These are phyloP conservation scores for Agelaius phoeniceus DNA, from an alignment of 2,113 vertebrate species.

Conservation along the genomic window DNA sequence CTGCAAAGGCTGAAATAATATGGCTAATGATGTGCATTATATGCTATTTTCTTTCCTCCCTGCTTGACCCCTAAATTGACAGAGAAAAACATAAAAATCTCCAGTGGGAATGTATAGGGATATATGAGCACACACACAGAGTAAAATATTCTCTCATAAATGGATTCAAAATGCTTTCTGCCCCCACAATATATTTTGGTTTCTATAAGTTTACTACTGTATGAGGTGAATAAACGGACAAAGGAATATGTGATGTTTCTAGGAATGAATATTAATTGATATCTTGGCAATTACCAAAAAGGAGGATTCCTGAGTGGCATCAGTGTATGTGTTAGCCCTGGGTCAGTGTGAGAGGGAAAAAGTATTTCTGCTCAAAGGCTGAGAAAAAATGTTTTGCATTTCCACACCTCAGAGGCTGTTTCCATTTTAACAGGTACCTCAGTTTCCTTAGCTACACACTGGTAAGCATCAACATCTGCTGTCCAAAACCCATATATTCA, in stretches of 20 bases:
- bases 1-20: not conserved
- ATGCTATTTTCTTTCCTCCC: not conserved
- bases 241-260: not conserved
- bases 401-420: not conserved
- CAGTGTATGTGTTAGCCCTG: not conserved
- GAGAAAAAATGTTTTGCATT: not conserved
- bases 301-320: not conserved
- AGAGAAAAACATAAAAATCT: not conserved
- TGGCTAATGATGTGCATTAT: not conserved
- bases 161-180: not conserved
- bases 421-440: not conserved
- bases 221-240: not conserved
- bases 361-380: not conserved
- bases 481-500: not conserved
- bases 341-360: not conserved
- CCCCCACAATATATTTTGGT: not conserved
- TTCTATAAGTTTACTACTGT: not conserved
- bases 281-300: not conserved
- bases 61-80: not conserved
- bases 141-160: not conserved
- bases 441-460: not conserved
- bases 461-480: not conserved
- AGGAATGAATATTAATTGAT: not conserved
- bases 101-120: not conserved
- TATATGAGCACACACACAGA: not conserved